A percentile compares a stretch with the other conserved stretches of the same genome.
phyloP scores from a whole-genome alignment of 23 tunicate species.

The Clavelina lepadiformis region DNA sequence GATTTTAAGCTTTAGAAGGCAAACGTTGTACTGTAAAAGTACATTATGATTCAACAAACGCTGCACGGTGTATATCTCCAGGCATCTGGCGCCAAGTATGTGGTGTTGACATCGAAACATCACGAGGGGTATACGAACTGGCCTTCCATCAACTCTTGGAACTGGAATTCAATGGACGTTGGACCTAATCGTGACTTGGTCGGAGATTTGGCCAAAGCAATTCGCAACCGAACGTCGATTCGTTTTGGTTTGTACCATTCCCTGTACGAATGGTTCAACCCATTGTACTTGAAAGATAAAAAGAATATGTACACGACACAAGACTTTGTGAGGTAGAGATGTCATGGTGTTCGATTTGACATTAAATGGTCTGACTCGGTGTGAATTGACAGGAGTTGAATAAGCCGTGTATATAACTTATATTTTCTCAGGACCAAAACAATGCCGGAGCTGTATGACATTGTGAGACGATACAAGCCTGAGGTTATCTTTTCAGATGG shows the following conservation, averaged over 20 bases:
- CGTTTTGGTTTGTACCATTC: slow-evolving; percentile 85
- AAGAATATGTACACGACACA: slow-evolving; percentile 41
- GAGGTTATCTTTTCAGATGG: slow-evolving; percentile 95
- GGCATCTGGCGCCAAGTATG: slow-evolving; percentile 53
- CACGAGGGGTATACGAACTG: slow-evolving; percentile 92
- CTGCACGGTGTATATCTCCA: too few species aligned
- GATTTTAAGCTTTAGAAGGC: too few species aligned
- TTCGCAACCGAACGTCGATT: slow-evolving; percentile 49
- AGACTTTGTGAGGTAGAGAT: slow-evolving; percentile 70
- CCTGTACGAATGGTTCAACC: slow-evolving; percentile 75
- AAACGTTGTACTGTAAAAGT: too few species aligned
- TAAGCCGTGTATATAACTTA: too few species aligned
- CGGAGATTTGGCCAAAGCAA: slow-evolving; percentile 64
- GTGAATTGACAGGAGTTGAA: too few species aligned
- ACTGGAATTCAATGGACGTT: slow-evolving; percentile 89
- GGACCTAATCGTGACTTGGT: slow-evolving; percentile 88
- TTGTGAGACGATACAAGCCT: slow-evolving; percentile 76
- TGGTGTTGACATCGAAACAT: slow-evolving; percentile 59
- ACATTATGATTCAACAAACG: too few species aligned
- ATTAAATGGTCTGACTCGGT: too few species aligned
- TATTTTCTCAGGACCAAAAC: slow-evolving; percentile 49
- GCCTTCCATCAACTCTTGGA: slow-evolving; percentile 81
- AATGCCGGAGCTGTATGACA: slow-evolving; percentile 84
- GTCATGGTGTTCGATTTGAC: too few species aligned
- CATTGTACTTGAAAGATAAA: slow-evolving; percentile 50